Evolutionary conservation across 2,888 invertebrate genomes (phyloP), one percentile per base, ranked within the genome.

Genomic region (Eupithecia dodoneata): DNA sequence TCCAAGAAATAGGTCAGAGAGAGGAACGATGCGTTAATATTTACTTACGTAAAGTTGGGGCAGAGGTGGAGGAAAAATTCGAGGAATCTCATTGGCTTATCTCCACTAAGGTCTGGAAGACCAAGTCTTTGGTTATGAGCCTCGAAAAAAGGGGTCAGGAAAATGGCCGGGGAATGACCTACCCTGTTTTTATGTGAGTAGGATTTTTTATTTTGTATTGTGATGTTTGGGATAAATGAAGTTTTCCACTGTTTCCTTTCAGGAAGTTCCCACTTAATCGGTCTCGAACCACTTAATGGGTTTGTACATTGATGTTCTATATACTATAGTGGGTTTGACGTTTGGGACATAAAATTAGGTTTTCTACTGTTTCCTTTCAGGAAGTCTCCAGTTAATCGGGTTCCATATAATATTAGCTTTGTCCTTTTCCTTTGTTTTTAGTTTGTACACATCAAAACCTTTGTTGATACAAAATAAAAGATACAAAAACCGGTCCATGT

Each of bases 1-100:
- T 7, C 0, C 3, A 12, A n/a, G 3, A 65, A 41, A 30, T 30
- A 18, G 7, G 12, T n/a, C 12, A 30, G 30, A 12, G 55, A n/a
- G n/a, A 65, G 72, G 65, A 74, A 70, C 65, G 76, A 78, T 73
- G 73, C 74, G 2, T n/a, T n/a, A n/a, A n/a, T 45, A 73, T 71
- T 75, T 73, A 73, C 74, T 72, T 42, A 72, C 69, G 9, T 55
- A 70, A 45, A 72, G 71, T 67, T 67, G 7, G 41, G 15, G 5
- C 75, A 75, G 75, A 49, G 52, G 4, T 45, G 74, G 1, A 45
- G n/a, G 5, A 9, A 41, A 12, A 10, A 10, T 10, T 41, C 2
- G 4, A 65, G n/a, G 6, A 0, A 55, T n/a, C 3, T 55, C n/a
- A 7, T 10, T 6, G 55, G n/a, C 55, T 55, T 55, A 41, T 55